A percentile compares a stretch with the other conserved stretches of the same genome.
Evolutionary conservation across 2,113 vertebrate genomes (phyloP).

Genomic region (Gambusia affinis): DNA sequence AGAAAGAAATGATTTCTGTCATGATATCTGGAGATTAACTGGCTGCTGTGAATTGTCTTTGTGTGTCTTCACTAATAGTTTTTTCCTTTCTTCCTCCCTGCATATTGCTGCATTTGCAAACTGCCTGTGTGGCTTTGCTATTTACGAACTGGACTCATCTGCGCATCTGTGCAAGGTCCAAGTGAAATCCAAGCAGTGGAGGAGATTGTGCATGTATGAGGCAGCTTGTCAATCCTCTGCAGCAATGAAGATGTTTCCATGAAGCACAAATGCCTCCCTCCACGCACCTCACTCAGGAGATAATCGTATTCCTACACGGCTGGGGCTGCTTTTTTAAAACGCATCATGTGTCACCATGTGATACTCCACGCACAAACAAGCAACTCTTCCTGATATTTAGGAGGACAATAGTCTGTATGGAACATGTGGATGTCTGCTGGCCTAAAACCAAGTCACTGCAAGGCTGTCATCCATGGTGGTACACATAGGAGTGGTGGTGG

Average conservation of each 20-base stretch:
- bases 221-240: slow-evolving; percentile 68
- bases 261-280: slow-evolving; percentile 69
- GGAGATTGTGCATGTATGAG: slow-evolving; percentile 50
- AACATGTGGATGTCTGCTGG: slow-evolving; percentile 41
- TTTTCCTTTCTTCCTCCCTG: slow-evolving; percentile 34
- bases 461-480: slow-evolving; percentile 63
- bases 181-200: slow-evolving; percentile 39
- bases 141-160: slow-evolving; percentile 52
- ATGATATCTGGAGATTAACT: slow-evolving; percentile 70
- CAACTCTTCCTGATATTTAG: slow-evolving; percentile 49
- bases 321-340: slow-evolving; percentile 69
- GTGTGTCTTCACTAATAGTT: slow-evolving; percentile 43
- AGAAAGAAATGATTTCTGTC: slow-evolving; percentile 71
- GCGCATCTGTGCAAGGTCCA: slow-evolving; percentile 47
- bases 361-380: slow-evolving; percentile 53
- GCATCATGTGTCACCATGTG: slow-evolving; percentile 60
- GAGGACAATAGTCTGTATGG: slow-evolving; percentile 43
- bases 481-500: slow-evolving; percentile 35
- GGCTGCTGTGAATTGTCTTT: slow-evolving; percentile 63
- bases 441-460: slow-evolving; percentile 53
- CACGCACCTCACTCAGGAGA: slow-evolving; percentile 59
- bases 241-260: slow-evolving; percentile 74
- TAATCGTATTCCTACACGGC: slow-evolving; percentile 67
- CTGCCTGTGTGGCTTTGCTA: slow-evolving; percentile 35
- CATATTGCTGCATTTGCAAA: slow-evolving; percentile 48